Percentiles rank a stretch among this genome's conserved stretches.
Conservation (phyloP, 1,140 invertebrate species). For the Brachionus angularis region DNA sequence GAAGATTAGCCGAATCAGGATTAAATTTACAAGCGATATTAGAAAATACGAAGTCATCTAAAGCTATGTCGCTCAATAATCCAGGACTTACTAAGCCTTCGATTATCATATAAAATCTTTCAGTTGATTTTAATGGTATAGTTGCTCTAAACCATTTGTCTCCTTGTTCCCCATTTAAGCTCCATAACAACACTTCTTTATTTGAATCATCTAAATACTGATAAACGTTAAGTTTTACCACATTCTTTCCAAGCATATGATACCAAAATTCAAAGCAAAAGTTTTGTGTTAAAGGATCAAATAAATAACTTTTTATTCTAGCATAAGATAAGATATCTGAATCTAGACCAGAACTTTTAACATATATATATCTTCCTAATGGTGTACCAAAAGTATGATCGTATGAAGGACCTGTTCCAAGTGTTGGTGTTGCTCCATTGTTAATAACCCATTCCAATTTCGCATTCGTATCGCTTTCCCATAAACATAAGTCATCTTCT, state of each 20-base stretch:
- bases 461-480: slow-evolving; percentile 46
- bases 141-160: slow-evolving; percentile 39
- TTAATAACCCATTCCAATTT: slow-evolving; percentile 52
- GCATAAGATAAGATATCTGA: slow-evolving; percentile 60
- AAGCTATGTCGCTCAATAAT: slow-evolving; percentile 49
- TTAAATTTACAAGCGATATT: slow-evolving; percentile 48
- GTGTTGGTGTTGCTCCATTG: slow-evolving; percentile 47
- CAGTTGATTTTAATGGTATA: slow-evolving; percentile 1
- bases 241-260: slow-evolving; percentile 23
- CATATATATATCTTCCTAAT: slow-evolving; percentile 55
- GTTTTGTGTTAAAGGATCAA: slow-evolving; percentile 47
- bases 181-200: slow-evolving; percentile 27
- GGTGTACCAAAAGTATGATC: slow-evolving; percentile 62
- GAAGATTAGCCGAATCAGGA: slow-evolving; percentile 48
- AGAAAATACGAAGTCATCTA: slow-evolving; percentile 53
- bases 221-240: slow-evolving; percentile 28
- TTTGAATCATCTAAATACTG: slow-evolving; percentile 6
- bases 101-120: slow-evolving; percentile 47
- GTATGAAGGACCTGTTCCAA: slow-evolving; percentile 58
- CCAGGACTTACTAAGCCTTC: slow-evolving; percentile 48
- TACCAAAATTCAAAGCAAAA: slow-evolving; percentile 44
- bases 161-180: slow-evolving; percentile 22
- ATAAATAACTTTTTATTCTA: slow-evolving; percentile 51
- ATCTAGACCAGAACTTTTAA: slow-evolving; percentile 48
- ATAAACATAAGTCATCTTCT: slow-evolving; percentile 62